A percentile compares a stretch with the other conserved stretches of the same genome.
phyloP scores from a whole-genome alignment of 2,888 invertebrate genomes.

The Xestia ashworthii region DNA sequence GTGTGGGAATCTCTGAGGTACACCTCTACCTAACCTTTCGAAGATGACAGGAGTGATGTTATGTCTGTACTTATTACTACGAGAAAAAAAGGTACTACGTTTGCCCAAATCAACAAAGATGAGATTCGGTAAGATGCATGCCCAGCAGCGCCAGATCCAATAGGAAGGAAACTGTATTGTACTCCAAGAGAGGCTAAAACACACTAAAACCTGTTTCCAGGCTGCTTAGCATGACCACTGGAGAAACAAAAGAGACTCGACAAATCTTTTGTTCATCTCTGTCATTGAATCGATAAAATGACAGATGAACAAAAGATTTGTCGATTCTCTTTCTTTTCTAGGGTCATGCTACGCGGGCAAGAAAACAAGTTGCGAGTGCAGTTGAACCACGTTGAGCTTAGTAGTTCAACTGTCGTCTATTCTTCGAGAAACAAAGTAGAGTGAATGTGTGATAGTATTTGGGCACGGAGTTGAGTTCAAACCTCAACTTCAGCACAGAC shows the following conservation, averaged over 20 bases:
- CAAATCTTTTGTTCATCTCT: no score
- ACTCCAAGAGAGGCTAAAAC: neutral
- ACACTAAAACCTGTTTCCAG: neutral
- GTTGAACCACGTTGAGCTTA: no score
- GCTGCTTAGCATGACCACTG: no score
- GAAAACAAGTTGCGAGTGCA: no score
- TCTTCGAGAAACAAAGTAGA: neutral
- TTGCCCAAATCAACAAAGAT: neutral
- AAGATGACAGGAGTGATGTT: neutral
- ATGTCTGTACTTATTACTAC: neutral
- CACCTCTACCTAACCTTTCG: no score
- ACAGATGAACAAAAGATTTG: no score
- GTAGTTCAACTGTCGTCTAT: neutral
- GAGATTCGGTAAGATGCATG: neutral
- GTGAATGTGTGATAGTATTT: neutral
- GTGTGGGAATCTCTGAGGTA: no score
- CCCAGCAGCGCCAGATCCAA: neutral
- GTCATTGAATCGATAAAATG: no score
- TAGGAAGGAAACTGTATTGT: neutral
- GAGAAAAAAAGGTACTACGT: neutral
- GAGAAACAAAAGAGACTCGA: no score
- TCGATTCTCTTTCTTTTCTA: no score
- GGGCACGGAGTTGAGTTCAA: neutral
- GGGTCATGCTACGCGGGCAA: no score
- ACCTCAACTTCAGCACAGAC: neutral